A percentile compares a stretch with the other conserved stretches of the same genome.
Evolutionary conservation across 2,113 vertebrate species (phyloP).

Genomic region (Notechis scutatus): DNA sequence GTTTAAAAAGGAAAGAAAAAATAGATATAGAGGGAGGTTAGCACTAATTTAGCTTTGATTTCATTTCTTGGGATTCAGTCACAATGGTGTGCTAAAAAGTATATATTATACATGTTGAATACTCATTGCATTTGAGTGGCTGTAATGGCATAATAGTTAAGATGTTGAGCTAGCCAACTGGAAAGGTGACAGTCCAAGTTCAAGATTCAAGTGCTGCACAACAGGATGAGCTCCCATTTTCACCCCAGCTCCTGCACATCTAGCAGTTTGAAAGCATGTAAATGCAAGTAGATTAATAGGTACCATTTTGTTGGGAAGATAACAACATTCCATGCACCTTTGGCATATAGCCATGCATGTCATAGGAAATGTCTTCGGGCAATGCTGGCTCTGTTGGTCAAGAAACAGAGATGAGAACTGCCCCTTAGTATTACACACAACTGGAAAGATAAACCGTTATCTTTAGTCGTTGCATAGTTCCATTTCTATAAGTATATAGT

Average conservation of each 20-base stretch:
- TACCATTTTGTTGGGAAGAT: neutral
- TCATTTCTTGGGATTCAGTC: constrained; percentile 24
- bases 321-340: neutral
- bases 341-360: neutral
- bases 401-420: neutral
- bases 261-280: neutral
- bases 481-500: constrained; percentile 52
- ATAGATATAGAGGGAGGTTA: neutral
- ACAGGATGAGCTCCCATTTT: neutral
- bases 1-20: constrained; percentile 17
- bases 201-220: neutral
- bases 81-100: constrained; percentile 45
- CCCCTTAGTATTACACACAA: neutral
- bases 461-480: constrained; percentile 16
- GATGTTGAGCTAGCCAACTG: neutral
- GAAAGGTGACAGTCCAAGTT: neutral
- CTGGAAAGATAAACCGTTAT: neutral
- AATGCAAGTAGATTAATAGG: neutral
- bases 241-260: neutral
- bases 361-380: neutral
- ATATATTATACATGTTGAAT: constrained; percentile 44
- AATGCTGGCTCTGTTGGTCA: neutral
- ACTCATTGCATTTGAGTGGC: constrained; percentile 10
- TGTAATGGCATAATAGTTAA: neutral
- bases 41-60: constrained; percentile 36